Base-by-base conservation (phyloP, 2,113 vertebrate species). In the Mixornis gularis region DNA sequence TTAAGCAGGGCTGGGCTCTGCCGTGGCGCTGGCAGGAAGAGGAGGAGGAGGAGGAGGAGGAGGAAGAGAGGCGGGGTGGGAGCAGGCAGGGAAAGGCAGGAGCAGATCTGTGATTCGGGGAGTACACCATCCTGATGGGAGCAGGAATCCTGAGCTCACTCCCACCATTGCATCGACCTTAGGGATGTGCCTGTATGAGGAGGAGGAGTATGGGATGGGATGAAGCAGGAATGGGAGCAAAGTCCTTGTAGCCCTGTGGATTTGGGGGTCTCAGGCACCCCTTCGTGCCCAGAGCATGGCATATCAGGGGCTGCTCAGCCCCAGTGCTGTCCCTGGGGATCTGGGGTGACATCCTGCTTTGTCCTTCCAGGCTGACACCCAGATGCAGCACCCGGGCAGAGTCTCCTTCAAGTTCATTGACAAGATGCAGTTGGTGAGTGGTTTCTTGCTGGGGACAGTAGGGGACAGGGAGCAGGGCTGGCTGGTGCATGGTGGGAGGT, bases 341-440 rank as follows among this genome's bases (percentile, higher is more conserved):
- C 1, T 5, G 20, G 18, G 65, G 48, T 95, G 48, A 92, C 63
- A 5, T 11, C 79, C 34, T 36, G 68, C 73, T 69, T 34, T 77
- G 88, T 74, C 92, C 80, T 96, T 95, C 64, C 96, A 98, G 98
- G 97, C 97, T 59, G 98, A 98, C 94, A 97, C 97, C 79, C 98
- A 98, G 89, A 98, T 98, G 98, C 93, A 96, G 93, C 97, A 96
- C 7, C 95, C 97, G 0, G 98, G 98, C 88, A 87, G 87, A 34
- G 95, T 97, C 62, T 55, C 92, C 83, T 97, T 97, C 92, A 58
- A 78, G 36, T 98, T 97, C 92, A 97, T 97, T 44, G 58, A 96
- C 65, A 87, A 92, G 92, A 60, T 27, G 20, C 79, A 91, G 79
- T 2, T 98, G 97, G 98, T 98, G 92, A 98, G 98, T 97, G 66